phyloP scores from a whole-genome alignment of 2,797 vertebrate species.

The Mus spretus region DNA sequence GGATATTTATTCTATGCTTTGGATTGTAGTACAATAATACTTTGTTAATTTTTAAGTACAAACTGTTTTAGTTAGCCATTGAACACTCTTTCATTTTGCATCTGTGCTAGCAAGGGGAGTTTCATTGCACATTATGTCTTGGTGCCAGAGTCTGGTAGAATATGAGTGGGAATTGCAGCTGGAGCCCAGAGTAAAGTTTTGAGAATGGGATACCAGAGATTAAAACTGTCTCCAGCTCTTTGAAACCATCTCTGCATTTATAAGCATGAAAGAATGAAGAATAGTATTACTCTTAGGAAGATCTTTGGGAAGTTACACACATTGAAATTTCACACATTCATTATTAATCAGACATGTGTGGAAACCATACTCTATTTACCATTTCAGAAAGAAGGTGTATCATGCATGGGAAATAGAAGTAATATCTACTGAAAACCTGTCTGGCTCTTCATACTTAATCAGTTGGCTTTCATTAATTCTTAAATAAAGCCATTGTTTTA shows the following conservation, averaged over 20 bases:
- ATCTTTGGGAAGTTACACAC: neutral
- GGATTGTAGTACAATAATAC: neutral
- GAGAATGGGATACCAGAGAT: neutral
- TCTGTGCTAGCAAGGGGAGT: neutral
- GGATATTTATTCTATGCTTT: constrained; percentile 13
- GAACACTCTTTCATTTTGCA: neutral
- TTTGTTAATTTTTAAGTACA: neutral
- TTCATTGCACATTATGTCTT: neutral
- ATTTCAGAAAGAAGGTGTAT: neutral
- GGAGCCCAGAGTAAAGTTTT: neutral
- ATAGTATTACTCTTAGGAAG: neutral
- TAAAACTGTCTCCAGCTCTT: neutral
- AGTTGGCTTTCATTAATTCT: neutral
- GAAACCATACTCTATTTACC: neutral
- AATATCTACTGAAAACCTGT: neutral
- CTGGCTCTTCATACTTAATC: neutral
- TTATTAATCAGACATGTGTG: constrained; percentile 1
- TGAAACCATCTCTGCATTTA: neutral
- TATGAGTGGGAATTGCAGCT: neutral
- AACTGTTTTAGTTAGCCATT: neutral
- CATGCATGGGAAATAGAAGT: neutral
- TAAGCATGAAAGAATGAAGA: neutral
- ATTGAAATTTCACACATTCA: neutral
- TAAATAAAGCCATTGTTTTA: neutral
- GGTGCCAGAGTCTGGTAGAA: neutral